A percentile compares a stretch with the other conserved stretches of the same genome.
Conservation (phyloP, 2,888 invertebrate species). For the Tachystola acroxantha region DNA sequence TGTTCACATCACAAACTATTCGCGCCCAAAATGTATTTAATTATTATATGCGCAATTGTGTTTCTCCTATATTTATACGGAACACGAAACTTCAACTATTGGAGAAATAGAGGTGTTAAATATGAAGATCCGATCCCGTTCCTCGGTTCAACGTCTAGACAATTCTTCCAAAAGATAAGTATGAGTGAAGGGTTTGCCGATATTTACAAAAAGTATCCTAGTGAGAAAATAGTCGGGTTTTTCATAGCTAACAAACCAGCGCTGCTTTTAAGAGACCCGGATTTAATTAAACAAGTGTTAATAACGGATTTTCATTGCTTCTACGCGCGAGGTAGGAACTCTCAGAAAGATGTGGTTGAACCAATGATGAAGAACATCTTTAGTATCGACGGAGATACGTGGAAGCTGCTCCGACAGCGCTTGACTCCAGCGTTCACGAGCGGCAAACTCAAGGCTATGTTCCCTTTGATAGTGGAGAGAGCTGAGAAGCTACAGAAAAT, state of each 20-base stretch:
- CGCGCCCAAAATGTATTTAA: neutral
- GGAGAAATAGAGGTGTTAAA: neutral
- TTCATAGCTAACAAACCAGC: neutral
- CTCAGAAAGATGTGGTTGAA: slow-evolving; percentile 17
- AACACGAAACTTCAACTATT: neutral
- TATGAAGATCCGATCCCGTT: neutral
- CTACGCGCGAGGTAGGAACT: neutral
- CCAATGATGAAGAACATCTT: slow-evolving; percentile 31
- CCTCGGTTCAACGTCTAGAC: neutral
- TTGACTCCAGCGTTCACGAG: slow-evolving; percentile 32
- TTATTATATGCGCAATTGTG: neutral
- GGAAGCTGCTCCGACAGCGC: slow-evolving; percentile 33
- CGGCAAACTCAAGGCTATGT: slow-evolving; percentile 33
- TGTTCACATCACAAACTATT: no score
- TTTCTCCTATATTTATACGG: neutral
- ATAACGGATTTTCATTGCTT: neutral
- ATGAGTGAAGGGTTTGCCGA: neutral
- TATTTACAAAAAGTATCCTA: neutral
- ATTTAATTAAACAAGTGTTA: neutral
- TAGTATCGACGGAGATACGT: slow-evolving; percentile 32
- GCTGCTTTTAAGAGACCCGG: neutral
- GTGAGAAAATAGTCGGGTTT: neutral
- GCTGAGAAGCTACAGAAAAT: slow-evolving; percentile 22
- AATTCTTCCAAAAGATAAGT: neutral
- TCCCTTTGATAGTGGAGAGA: slow-evolving; percentile 29